Base-by-base conservation (phyloP, 2,888 invertebrate genomes). In the Hyposoter didymator region DNA sequence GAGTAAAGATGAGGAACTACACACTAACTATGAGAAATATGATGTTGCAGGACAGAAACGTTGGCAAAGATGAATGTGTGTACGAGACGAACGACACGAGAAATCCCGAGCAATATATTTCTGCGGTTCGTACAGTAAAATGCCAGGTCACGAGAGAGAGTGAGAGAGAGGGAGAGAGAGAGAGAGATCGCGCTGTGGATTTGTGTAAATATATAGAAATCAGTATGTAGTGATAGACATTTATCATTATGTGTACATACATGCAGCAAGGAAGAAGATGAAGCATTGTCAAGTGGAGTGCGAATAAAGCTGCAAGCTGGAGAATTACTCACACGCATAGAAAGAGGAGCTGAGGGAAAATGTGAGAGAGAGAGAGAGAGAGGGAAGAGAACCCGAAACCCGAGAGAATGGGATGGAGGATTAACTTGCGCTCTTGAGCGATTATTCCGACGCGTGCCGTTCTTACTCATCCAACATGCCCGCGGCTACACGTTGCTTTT, bases 391-490 rank as follows among this genome's bases (percentile, higher is more conserved):
- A 72, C 55, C 67, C 76, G 14, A 12, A 84, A 67, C 55, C 78
- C 10, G 78, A 55, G 79, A 82, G 74, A 78, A 84, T 84, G 62
- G 55, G 75, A 47, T 28, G 67, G 74, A 86, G 84, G 88, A 90
- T 90, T 90, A 89, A 87, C 87, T 87, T 87, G 85, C 83, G 88
- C 88, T 88, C 87, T 89, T 89, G 90, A 91, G 89, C 90, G 91
- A 92, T 91, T 91, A 89, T 90, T 90, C 81, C 82, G 85, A 83
- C 89, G 90, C 90, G 90, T 90, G 90, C 87, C 86, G 82, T 55
- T 87, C 80, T 87, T 89, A 87, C 81, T 85, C 84, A 84, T 85
- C 73, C 88, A 84, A 79, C 73, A 74, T 82, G 59, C 78, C 52
- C 82, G 35, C 84, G 82, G 78, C 83, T 87, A 84, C 85, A 67